Evolutionary conservation across 2,113 vertebrate genomes (phyloP).

Genomic region (Podilymbus podiceps): DNA sequence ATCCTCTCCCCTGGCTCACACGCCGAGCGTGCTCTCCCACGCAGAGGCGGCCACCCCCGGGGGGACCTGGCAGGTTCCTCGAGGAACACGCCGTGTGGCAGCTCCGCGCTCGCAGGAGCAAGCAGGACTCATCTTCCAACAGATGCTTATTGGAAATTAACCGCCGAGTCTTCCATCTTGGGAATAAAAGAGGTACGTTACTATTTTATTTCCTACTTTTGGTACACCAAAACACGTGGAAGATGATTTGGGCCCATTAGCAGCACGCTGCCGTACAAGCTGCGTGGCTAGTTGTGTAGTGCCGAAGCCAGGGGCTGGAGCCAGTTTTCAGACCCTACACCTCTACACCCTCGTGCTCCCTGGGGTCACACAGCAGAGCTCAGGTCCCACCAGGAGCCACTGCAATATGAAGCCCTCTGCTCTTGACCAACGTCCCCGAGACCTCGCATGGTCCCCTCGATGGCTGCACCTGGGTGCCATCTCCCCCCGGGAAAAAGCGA

Average conservation of each 20-base stretch:
- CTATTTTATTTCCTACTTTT: neutral
- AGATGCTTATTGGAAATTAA: neutral
- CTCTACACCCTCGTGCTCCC: accelerated
- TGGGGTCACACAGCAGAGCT: neutral
- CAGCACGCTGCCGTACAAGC: neutral
- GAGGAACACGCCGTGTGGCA: neutral
- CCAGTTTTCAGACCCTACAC: neutral
- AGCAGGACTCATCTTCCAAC: accelerated
- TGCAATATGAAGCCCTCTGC: neutral
- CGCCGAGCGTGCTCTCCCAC: neutral
- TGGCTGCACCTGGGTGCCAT: neutral
- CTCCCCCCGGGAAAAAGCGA: neutral
- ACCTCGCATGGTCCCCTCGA: neutral
- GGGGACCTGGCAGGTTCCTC: neutral
- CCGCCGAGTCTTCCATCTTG: neutral
- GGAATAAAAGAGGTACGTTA: neutral
- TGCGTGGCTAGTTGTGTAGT: neutral
- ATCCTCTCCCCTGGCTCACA: neutral
- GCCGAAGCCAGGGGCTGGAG: neutral
- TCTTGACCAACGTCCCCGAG: neutral
- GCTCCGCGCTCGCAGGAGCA: accelerated
- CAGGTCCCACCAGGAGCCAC: neutral
- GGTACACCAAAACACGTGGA: neutral
- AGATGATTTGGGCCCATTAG: neutral
- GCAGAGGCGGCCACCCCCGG: neutral